Evolutionary conservation across 2,797 vertebrate species (phyloP), one percentile per base, ranked within the genome.

Genomic region (Alfaro cultratus): DNA sequence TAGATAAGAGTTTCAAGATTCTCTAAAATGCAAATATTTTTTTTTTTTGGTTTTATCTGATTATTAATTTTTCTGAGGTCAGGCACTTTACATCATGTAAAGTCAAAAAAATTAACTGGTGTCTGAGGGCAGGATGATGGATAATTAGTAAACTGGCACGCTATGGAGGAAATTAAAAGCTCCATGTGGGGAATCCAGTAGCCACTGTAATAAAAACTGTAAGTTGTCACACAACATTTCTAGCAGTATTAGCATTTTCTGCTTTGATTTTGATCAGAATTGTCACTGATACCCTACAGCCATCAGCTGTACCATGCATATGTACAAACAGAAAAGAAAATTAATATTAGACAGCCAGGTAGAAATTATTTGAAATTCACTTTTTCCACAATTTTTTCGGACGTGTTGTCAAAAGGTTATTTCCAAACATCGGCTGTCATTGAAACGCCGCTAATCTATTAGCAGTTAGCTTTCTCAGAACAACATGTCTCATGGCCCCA

Each of bases 1-100:
- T n/a, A 31, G 29, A 72, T 18, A 4, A 85, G 46, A 83, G 78
- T 41, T 43, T 77, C 55, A 78, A 55, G 83, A 73, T 72, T 82
- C 60, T 71, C 5, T 23, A 74, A 21, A 77, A 70, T 80, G 34
- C 57, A 6, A 60, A 29, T 60, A 15, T 6, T 15, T 29, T 6
- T 29, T 15, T 13, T n/a, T 55, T n/a, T 26, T 2, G 0, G 41
- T 41, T 41, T 41, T 4, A 60, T 41, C 64, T 60, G 77, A 62
- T 60, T 55, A 51, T 15, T 51, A 34, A 74, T 62, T 46, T 46
- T 84, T 67, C 68, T 80, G 75, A 76, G 75, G 76, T 36, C 8
- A 80, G 72, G 76, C 47, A 41, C 23, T n/a, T 74, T 39, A 73
- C 11, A 76, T 45, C 11, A 76, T 39, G 15, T 15, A 34, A 31